Evolutionary conservation across 2,888 invertebrate species (phyloP).

Genomic region (Chymomyza caudatula): DNA sequence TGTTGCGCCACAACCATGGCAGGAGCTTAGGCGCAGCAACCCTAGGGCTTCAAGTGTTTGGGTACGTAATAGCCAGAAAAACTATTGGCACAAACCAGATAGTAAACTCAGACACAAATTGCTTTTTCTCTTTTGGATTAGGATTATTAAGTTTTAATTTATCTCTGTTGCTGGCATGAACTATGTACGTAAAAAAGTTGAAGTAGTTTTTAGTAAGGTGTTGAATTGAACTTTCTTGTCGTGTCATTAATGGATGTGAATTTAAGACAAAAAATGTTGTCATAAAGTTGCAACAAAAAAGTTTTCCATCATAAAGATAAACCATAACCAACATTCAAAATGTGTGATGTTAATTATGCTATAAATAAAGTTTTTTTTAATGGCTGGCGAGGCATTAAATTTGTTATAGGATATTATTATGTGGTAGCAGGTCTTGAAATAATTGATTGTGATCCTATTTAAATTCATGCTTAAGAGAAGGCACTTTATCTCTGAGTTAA

Average conservation of each 20-base stretch:
- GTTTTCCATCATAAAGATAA: conserved; percentile 35
- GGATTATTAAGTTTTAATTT: conserved; percentile 44
- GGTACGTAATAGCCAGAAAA: conserved; percentile 25
- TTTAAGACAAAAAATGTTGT: conserved; percentile 31
- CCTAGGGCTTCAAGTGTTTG: conserved; percentile 20
- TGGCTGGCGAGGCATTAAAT: background rate
- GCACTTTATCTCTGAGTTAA: too few species aligned
- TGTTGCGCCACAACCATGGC: conserved; percentile 15
- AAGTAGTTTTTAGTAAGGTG: conserved; percentile 41
- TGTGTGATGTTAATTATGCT: background rate
- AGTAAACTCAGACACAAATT: conserved; percentile 10
- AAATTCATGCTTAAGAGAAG: background rate
- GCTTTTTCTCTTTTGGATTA: conserved; percentile 20
- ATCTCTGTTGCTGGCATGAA: conserved; percentile 8
- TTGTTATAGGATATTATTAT: background rate
- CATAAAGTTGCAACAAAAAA: conserved; percentile 36
- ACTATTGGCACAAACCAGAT: conserved; percentile 5
- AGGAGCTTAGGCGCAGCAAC: background rate
- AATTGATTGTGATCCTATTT: background rate
- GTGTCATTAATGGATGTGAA: conserved; percentile 48
- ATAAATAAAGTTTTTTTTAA: background rate
- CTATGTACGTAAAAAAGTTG: conserved; percentile 20
- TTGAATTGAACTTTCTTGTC: conserved; percentile 28
- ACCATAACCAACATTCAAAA: too few species aligned
- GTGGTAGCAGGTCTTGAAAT: background rate